A percentile compares a stretch with the other conserved stretches of the same genome.
These are phyloP conservation scores for Antechinus stuartii DNA, from an alignment of 2,113 vertebrate genomes.

Conservation along the genomic window DNA sequence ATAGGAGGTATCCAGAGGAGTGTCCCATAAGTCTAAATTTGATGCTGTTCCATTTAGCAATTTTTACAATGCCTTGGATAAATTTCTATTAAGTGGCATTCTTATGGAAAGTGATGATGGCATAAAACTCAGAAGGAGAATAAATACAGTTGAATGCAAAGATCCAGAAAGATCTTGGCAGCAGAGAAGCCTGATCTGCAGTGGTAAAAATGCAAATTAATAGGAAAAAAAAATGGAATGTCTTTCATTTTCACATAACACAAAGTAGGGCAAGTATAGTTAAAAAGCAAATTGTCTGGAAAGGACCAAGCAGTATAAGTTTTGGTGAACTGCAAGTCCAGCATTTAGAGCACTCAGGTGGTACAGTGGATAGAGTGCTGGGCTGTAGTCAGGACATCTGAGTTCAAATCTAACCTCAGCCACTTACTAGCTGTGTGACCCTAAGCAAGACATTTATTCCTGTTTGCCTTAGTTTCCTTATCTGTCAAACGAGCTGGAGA, in stretches of 20 bases:
- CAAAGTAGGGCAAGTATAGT: not conserved
- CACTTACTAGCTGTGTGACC: not conserved
- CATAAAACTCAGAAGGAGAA: not conserved
- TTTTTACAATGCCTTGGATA: not conserved
- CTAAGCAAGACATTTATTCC: not conserved
- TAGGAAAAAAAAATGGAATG: not conserved
- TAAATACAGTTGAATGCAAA: not conserved
- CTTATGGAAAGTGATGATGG: not conserved
- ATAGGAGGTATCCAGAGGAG: not conserved
- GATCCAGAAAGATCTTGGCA: not conserved
- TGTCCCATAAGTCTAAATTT: not conserved
- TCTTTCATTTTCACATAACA: not conserved
- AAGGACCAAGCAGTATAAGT: not conserved
- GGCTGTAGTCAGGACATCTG: not conserved
- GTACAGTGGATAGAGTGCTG: not conserved
- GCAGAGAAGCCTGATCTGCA: not conserved
- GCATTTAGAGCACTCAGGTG: not conserved
- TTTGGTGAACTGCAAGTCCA: not conserved
- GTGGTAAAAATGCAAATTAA: not conserved
- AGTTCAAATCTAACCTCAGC: not conserved
- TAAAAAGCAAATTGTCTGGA: not conserved
- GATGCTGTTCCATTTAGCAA: not conserved
- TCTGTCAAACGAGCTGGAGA: not conserved
- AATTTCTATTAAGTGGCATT: not conserved
- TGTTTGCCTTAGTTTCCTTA: not conserved